Conservation (phyloP, 2,888 invertebrate genomes). For the Coenonympha glycerion region DNA sequence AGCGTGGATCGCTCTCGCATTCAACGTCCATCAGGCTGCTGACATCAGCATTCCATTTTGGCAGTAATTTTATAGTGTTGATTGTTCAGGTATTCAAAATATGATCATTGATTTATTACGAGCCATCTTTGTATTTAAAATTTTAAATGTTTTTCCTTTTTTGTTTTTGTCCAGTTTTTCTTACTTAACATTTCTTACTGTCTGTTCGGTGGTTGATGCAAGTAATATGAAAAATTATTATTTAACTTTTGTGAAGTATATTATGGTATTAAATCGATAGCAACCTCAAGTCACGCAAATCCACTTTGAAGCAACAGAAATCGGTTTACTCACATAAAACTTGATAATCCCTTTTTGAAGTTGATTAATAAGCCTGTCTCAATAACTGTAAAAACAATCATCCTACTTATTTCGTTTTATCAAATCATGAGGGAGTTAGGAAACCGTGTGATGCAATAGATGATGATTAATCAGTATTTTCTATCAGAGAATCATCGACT, state of each 20-base stretch:
- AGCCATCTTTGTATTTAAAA: slow-evolving; percentile 1
- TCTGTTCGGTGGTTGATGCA: neutral
- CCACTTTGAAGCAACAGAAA: no score
- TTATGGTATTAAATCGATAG: no score
- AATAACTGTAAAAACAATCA: neutral
- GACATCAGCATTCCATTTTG: slow-evolving; percentile 14
- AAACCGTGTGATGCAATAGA: slow-evolving; percentile 14
- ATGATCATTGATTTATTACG: slow-evolving; percentile 2
- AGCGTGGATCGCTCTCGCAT: slow-evolving; percentile 7
- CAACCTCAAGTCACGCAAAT: no score
- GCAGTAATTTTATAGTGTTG: slow-evolving; percentile 9
- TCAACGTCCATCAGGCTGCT: neutral
- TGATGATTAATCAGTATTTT: slow-evolving; percentile 16
- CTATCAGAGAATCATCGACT: slow-evolving; percentile 12
- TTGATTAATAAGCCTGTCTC: neutral
- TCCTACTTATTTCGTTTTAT: neutral
- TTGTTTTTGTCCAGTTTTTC: neutral
- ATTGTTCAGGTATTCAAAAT: slow-evolving; percentile 8
- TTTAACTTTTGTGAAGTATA: no score
- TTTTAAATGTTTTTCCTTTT: neutral
- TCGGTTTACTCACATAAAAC: no score
- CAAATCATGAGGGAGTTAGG: neutral
- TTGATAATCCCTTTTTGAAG: no score
- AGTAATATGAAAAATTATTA: no score
- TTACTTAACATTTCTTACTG: neutral